Conservation (phyloP, 2,888 invertebrate genomes). For the Eurois occulta region DNA sequence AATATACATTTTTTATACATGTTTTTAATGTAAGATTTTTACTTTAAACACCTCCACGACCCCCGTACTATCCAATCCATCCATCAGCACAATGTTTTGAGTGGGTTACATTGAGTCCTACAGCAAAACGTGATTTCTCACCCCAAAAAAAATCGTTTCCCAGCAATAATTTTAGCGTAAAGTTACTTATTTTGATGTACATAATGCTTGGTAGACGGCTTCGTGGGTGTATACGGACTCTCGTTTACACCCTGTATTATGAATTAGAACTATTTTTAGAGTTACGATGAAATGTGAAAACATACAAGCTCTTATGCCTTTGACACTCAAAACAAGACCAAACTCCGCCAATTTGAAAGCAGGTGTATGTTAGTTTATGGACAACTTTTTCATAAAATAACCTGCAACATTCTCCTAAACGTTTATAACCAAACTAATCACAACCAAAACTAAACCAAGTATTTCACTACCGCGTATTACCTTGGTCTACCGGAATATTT, state of each 20-base stretch:
- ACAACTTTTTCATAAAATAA: background rate
- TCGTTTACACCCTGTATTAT: background rate
- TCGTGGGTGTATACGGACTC: no score
- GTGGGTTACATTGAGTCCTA: background rate
- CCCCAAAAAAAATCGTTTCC: background rate
- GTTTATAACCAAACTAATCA: background rate
- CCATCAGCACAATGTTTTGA: background rate
- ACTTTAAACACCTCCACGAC: no score
- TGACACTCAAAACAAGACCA: background rate
- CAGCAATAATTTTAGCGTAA: background rate
- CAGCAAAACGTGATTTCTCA: background rate
- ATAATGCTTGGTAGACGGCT: background rate
- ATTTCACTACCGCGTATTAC: slow-evolving; percentile 13
- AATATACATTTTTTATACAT: no score
- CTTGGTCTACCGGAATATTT: slow-evolving; percentile 52
- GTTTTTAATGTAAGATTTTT: background rate
- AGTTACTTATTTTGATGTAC: background rate
- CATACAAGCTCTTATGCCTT: no score
- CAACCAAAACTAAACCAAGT: slow-evolving; percentile 2
- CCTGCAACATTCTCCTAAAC: background rate
- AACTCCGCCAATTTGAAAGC: background rate
- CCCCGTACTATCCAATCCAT: background rate
- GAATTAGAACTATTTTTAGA: background rate
- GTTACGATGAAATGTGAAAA: no score
- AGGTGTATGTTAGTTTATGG: background rate